These are phyloP conservation scores for Papilio demoleus DNA, from an alignment of 2,888 invertebrate genomes.

Conservation along the genomic window DNA sequence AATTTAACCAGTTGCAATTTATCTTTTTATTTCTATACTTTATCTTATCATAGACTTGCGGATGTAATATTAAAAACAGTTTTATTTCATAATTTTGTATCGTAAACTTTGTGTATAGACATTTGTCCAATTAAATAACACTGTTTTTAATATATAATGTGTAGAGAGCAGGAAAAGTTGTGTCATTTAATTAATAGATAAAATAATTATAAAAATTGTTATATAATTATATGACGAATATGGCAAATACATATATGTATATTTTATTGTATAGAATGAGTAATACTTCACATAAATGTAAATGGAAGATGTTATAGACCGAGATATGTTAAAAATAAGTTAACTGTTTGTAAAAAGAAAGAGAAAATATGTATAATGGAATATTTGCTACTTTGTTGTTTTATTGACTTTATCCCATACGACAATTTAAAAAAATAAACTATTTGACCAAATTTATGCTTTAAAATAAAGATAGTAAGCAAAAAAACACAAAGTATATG, in stretches of 20 bases:
- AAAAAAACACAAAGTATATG: no score
- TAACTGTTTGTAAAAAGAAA: slow-evolving; percentile 83
- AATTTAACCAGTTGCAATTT: slow-evolving; percentile 5
- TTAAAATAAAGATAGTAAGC: no score
- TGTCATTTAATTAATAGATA: slow-evolving; percentile 79
- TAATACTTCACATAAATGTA: slow-evolving; percentile 80
- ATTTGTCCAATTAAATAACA: slow-evolving; percentile 34
- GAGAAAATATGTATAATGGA: slow-evolving; percentile 82
- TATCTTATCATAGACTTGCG: slow-evolving; percentile 50
- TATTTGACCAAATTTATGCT: no score
- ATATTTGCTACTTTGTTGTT: slow-evolving; percentile 77
- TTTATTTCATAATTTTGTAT: slow-evolving; percentile 32
- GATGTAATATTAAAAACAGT: slow-evolving; percentile 51
- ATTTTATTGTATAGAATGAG: slow-evolving; percentile 82
- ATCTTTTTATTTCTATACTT: slow-evolving; percentile 44
- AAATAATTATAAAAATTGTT: slow-evolving; percentile 71
- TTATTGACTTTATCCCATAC: slow-evolving; percentile 55
- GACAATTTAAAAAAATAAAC: background rate
- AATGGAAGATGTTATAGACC: slow-evolving; percentile 80
- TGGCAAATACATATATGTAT: slow-evolving; percentile 72
- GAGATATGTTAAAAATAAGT: slow-evolving; percentile 81
- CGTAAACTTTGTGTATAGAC: background rate
- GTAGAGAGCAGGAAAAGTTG: slow-evolving; percentile 73
- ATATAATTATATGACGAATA: slow-evolving; percentile 79
- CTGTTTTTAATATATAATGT: slow-evolving; percentile 63